Evolutionary conservation across 2,113 vertebrate species (phyloP).

Genomic region (Eptesicus fuscus): DNA sequence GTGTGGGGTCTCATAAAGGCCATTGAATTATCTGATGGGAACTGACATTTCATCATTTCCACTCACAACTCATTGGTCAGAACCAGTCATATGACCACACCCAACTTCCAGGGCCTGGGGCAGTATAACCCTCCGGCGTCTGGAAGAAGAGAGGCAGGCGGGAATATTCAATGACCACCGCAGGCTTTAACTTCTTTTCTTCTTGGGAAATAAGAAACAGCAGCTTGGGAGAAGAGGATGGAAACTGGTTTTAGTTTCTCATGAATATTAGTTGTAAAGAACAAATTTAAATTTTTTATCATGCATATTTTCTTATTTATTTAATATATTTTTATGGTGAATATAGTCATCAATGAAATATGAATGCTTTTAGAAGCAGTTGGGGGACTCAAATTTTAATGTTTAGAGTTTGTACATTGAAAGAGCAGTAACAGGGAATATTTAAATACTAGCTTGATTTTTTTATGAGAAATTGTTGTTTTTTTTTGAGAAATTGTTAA

Average conservation of each 20-base stretch:
- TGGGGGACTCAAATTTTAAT: background rate
- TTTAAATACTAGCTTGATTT: background rate
- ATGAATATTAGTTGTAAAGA: background rate
- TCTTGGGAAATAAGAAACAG: background rate
- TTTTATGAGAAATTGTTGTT: background rate
- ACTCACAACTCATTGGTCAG: background rate
- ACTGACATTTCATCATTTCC: background rate
- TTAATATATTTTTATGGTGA: slow-evolving; percentile 20
- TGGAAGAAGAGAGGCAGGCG: background rate
- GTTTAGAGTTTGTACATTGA: slow-evolving; percentile 10
- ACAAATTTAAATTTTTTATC: background rate
- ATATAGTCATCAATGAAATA: background rate
- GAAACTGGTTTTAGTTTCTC: slow-evolving; percentile 12
- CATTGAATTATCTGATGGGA: background rate
- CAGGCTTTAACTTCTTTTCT: background rate
- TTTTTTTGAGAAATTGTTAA: background rate
- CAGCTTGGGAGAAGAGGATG: background rate
- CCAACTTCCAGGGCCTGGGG: background rate
- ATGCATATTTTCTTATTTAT: background rate
- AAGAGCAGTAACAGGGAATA: background rate
- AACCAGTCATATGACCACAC: background rate
- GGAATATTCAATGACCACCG: background rate
- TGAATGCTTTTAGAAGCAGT: slow-evolving; percentile 19
- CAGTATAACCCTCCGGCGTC: background rate
- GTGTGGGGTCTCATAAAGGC: background rate